phyloP scores from a whole-genome alignment of 2,888 invertebrate species.

The Aelia acuminata region DNA sequence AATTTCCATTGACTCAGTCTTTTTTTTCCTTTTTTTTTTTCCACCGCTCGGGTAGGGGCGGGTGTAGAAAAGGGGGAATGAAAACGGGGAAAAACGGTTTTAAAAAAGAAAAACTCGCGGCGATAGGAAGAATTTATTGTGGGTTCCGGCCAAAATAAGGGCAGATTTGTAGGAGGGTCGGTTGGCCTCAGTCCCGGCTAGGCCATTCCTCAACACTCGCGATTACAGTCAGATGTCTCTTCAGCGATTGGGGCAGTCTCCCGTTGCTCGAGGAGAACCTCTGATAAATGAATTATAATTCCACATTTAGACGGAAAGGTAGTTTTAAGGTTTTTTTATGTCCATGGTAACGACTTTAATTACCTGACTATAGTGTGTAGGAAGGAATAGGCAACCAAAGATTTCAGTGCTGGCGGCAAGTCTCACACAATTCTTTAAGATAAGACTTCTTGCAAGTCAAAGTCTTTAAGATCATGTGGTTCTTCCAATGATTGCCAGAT shows the following conservation, averaged over 20 bases:
- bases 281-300: neutral
- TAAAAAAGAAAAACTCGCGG: slow-evolving; percentile 54
- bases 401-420: too few relatives aligned
- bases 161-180: slow-evolving; percentile 54
- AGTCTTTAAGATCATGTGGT: too few relatives aligned
- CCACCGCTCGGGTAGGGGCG: neutral
- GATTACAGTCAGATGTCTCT: neutral
- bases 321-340: too few relatives aligned
- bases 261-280: neutral
- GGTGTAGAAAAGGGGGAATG: neutral
- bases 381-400: too few relatives aligned
- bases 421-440: too few relatives aligned
- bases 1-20: slow-evolving; percentile 59
- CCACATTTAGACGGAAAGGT: too few relatives aligned
- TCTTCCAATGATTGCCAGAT: too few relatives aligned
- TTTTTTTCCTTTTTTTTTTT: slow-evolving; percentile 45
- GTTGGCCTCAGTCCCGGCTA: slow-evolving; percentile 2
- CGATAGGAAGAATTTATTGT: slow-evolving; percentile 59
- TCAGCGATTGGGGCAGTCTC: neutral
- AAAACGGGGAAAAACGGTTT: slow-evolving; percentile 30
- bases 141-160: slow-evolving; percentile 46
- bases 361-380: too few relatives aligned
- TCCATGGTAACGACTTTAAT: too few relatives aligned
- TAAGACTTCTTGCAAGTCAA: too few relatives aligned
- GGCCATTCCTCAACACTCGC: slow-evolving; percentile 5